Evolutionary conservation across 2,113 vertebrate genomes (phyloP).

Genomic region (Puffinus mauretanicus): DNA sequence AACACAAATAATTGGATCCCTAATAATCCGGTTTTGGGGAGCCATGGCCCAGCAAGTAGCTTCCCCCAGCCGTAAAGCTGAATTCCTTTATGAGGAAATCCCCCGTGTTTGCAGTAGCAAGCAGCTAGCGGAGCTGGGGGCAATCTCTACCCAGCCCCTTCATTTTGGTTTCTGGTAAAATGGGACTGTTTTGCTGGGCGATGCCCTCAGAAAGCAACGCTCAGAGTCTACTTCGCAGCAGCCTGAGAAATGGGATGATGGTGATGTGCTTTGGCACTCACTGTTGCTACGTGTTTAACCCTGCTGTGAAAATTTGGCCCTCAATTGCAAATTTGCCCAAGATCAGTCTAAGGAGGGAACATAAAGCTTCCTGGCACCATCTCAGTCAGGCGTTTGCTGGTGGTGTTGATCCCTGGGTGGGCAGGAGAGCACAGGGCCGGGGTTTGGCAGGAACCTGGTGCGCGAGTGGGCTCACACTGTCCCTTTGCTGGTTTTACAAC

Average conservation of each 20-base stretch:
- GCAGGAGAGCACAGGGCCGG: background rate
- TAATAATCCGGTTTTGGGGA: background rate
- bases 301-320: background rate
- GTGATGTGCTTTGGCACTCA: background rate
- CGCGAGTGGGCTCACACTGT: rapidly evolving
- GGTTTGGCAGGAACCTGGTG: background rate
- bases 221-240: rapidly evolving
- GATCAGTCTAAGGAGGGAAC: background rate
- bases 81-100: background rate
- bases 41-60: background rate
- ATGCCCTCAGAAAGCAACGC: background rate
- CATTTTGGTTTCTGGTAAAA: background rate
- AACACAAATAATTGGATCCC: background rate
- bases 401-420: background rate
- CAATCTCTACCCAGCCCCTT: background rate
- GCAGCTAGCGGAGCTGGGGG: background rate
- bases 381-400: rapidly evolving
- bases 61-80: background rate
- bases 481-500: background rate
- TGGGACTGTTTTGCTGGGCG: rapidly evolving
- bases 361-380: background rate
- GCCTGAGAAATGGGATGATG: background rate
- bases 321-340: too few relatives aligned
- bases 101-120: rapidly evolving
- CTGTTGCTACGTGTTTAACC: background rate